These are phyloP conservation scores for Parascotia fuliginaria DNA, from an alignment of 2,888 invertebrate genomes.

Conservation along the genomic window DNA sequence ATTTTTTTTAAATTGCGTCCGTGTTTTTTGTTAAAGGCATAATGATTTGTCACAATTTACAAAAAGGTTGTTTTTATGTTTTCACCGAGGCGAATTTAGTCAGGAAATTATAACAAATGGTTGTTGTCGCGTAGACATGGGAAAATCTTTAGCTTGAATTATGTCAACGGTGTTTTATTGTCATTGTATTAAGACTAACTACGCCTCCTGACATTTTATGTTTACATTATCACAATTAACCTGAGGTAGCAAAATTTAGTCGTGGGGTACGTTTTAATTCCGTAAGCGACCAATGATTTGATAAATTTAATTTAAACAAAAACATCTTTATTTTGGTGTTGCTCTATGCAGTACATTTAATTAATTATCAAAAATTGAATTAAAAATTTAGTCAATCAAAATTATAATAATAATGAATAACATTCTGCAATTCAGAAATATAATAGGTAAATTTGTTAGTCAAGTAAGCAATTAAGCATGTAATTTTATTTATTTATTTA, in stretches of 20 bases:
- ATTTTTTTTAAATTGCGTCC: slow-evolving; percentile 28
- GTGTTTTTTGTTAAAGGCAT: slow-evolving; percentile 37
- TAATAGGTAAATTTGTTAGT: too few relatives aligned
- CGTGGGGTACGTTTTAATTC: not conserved
- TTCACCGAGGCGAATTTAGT: slow-evolving; percentile 51
- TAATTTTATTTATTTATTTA: too few relatives aligned
- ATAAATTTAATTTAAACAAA: too few relatives aligned
- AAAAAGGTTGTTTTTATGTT: slow-evolving; percentile 49
- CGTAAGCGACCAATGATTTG: too few relatives aligned
- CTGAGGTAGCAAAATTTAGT: not conserved
- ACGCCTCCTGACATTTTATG: slow-evolving; percentile 12
- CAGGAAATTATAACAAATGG: slow-evolving; percentile 67
- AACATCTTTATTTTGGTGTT: too few relatives aligned
- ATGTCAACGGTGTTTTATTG: slow-evolving; percentile 45
- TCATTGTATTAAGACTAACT: slow-evolving; percentile 39
- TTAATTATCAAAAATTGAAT: too few relatives aligned
- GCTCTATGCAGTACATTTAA: too few relatives aligned
- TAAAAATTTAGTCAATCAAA: too few relatives aligned
- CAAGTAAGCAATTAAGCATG: too few relatives aligned
- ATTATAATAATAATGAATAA: too few relatives aligned
- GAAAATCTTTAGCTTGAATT: slow-evolving; percentile 51
- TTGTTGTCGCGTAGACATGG: slow-evolving; percentile 31
- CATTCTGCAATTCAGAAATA: too few relatives aligned
- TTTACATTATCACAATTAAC: not conserved
- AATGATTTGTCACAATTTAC: slow-evolving; percentile 69